A percentile compares a stretch with the other conserved stretches of the same genome.
Conservation (phyloP, 2,888 invertebrate genomes). For the Platycheirus rosarum region DNA sequence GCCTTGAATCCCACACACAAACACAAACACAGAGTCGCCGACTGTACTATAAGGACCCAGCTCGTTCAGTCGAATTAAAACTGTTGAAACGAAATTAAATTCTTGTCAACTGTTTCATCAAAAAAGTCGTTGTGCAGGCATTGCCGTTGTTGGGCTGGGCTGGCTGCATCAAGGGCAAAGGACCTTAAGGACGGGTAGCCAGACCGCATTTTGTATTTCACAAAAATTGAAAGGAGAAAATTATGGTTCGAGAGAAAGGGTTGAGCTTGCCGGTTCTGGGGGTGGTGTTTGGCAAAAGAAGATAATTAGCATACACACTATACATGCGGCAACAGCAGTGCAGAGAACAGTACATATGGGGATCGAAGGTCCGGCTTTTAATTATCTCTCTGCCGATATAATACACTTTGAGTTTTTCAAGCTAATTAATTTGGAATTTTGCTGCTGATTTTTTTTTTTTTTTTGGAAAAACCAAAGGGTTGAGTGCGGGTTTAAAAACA, state of each 20-base stretch:
- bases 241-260: constrained; percentile 30
- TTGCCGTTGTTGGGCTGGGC: constrained; percentile 33
- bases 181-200: constrained; percentile 4
- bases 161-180: no score
- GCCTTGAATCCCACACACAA: constrained; percentile 27
- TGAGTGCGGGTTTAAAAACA: background rate
- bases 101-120: constrained; percentile 73
- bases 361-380: constrained; percentile 70
- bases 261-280: background rate
- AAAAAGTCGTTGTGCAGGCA: constrained; percentile 47
- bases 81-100: constrained; percentile 74
- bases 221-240: constrained; percentile 57
- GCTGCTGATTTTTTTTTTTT: constrained; percentile 37
- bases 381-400: constrained; percentile 67
- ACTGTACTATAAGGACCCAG: constrained; percentile 22
- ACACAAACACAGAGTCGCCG: background rate
- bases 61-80: constrained; percentile 70
- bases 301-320: constrained; percentile 66
- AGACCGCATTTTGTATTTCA: constrained; percentile 56
- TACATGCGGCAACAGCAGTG: background rate
- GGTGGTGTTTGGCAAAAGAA: constrained; percentile 48
- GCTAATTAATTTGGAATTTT: constrained; percentile 70
- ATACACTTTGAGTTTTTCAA: constrained; percentile 69
- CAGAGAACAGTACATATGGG: constrained; percentile 39
- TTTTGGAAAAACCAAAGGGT: constrained; percentile 5